A percentile compares a stretch with the other conserved stretches of the same genome.
Conservation (phyloP, 2,797 vertebrate genomes). For the Myotis daubentonii region DNA sequence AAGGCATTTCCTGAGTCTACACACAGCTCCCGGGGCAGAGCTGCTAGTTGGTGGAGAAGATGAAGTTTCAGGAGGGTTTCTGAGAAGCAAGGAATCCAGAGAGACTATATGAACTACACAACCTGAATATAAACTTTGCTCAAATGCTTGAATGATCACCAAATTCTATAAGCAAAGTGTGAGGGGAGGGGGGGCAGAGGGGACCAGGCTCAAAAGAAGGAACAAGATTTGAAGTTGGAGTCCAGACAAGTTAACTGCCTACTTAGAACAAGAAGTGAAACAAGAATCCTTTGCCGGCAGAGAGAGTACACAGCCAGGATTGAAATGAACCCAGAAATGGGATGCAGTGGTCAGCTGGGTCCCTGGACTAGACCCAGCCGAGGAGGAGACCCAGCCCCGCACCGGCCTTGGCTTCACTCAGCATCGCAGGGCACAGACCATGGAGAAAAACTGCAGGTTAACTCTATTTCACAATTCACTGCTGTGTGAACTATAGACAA, state of each 20-base stretch:
- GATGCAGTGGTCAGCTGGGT: too few relatives aligned
- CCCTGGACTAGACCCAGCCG: not conserved
- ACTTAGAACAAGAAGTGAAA: not conserved
- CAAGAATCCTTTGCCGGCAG: not conserved
- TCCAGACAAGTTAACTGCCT: not conserved
- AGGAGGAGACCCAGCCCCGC: not conserved
- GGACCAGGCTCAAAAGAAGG: not conserved
- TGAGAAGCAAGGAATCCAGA: not conserved
- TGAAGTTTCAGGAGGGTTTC: not conserved
- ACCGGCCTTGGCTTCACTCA: accelerated
- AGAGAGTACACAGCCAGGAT: not conserved
- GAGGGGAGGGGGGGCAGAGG: accelerated
- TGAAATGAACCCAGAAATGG: accelerated
- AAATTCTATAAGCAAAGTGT: accelerated
- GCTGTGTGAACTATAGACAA: not conserved
- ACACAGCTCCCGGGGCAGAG: not conserved
- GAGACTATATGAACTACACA: not conserved
- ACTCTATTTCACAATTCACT: not conserved
- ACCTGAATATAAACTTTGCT: not conserved
- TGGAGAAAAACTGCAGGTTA: accelerated
- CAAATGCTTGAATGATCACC: not conserved
- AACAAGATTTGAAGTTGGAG: not conserved
- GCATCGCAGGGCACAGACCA: accelerated
- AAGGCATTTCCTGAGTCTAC: not conserved
- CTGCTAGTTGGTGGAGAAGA: not conserved